phyloP scores from a whole-genome alignment of 2,888 invertebrate genomes.

The Eustalomyia histrio region DNA sequence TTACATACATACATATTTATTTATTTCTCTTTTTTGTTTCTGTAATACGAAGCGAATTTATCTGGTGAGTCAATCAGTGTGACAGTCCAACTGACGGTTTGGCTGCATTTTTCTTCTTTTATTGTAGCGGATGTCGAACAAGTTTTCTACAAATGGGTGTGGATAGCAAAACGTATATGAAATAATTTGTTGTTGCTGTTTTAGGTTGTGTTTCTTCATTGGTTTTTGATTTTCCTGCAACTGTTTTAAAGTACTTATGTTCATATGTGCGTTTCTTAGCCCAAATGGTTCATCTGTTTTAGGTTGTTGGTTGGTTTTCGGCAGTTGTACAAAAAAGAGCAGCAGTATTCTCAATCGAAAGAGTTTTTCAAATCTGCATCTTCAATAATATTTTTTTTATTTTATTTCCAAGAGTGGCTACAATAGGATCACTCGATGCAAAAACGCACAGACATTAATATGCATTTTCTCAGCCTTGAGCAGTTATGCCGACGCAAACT shows the following conservation, averaged over 20 bases:
- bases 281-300: not conserved
- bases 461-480: too few relatives aligned
- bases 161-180: conserved; percentile 50
- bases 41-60: conserved; percentile 51
- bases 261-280: not conserved
- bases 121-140: conserved; percentile 70
- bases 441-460: too few relatives aligned
- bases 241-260: not conserved
- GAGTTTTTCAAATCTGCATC: too few relatives aligned
- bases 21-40: conserved; percentile 4
- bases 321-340: not conserved
- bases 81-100: conserved; percentile 58
- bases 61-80: conserved; percentile 61
- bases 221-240: not conserved
- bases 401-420: too few relatives aligned
- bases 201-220: conserved; percentile 3
- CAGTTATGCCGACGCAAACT: too few relatives aligned
- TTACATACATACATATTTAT: not conserved
- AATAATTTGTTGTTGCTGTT: conserved; percentile 8
- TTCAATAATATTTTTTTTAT: too few relatives aligned
- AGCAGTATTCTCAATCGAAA: not conserved
- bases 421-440: too few relatives aligned
- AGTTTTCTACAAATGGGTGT: conserved; percentile 73
- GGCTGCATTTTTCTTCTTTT: conserved; percentile 56
- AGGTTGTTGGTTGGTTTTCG: not conserved